Conservation (phyloP, 2,113 vertebrate species). For the Vanacampus margaritifer region DNA sequence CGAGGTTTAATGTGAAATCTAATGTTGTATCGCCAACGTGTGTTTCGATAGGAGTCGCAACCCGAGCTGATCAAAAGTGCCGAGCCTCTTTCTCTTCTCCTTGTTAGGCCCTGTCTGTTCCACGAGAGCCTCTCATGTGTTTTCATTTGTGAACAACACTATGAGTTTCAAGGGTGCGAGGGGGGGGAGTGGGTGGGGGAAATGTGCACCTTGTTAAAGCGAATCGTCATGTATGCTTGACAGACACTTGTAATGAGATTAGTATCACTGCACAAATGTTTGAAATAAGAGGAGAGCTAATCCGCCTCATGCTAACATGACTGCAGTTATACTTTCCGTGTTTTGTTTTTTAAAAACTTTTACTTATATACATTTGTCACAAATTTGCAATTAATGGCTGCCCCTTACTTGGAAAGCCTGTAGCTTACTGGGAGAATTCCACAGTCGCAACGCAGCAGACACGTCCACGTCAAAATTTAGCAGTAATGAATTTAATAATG, state of each 20-base stretch:
- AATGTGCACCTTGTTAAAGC: constrained; percentile 64
- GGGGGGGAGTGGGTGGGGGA: background rate
- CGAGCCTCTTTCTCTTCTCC: constrained; percentile 38
- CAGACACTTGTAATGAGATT: constrained; percentile 72
- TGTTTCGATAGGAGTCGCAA: constrained; percentile 15
- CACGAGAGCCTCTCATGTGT: constrained; percentile 57
- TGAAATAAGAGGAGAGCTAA: constrained; percentile 57
- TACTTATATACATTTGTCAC: constrained; percentile 4
- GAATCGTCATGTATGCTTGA: constrained; percentile 68
- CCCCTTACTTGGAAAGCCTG: no score
- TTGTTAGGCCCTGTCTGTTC: constrained; percentile 50
- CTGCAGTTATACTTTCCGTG: constrained; percentile 40
- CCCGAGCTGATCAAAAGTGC: constrained; percentile 60
- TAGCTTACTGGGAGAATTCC: no score
- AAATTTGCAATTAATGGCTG: no score
- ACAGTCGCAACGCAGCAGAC: no score
- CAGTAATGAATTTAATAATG: no score
- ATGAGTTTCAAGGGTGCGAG: constrained; percentile 47
- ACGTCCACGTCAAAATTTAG: no score
- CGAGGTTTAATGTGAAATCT: constrained; percentile 40
- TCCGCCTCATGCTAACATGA: constrained; percentile 52
- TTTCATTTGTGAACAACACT: constrained; percentile 59
- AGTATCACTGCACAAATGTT: constrained; percentile 64
- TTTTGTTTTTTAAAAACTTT: constrained; percentile 41
- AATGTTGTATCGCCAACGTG: constrained; percentile 19